Evolutionary conservation across 2,888 invertebrate genomes (phyloP), one percentile per base, ranked within the genome.

Genomic region (Eretmocerus hayati): DNA sequence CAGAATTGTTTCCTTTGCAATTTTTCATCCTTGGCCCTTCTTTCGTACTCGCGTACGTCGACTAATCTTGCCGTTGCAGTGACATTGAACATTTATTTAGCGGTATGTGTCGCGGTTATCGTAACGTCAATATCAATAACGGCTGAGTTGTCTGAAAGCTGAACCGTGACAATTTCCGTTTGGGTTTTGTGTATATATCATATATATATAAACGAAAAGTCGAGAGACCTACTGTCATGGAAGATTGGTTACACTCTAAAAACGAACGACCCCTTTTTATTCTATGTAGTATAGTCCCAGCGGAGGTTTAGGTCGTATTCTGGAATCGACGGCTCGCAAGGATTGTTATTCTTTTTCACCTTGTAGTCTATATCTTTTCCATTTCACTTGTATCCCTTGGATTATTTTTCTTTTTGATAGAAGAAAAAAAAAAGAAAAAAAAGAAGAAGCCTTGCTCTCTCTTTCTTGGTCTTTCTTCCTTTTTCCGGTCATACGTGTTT

Each of bases 191-290:
- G 42, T 35, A 23, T 39, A 4, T 23, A 11, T 43, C n/a, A 13
- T 8, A 13, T 39, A 16, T 26, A 21, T 41, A 38, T 37, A 35
- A 32, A 42, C 42, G 36, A 37, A 52, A 43, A 52, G 49, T 44
- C 47, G 52, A 26, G 26, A 26, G 47, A 49, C 50, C 53, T 50
- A n/a, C 42, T 45, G 39, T 48, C 40, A 47, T 55, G 55, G 55
- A 56, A 56, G 52, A 56, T 49, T 52, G 52, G 49, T 23, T 52
- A 52, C 55, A 55, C 51, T 55, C 47, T 53, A 54, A 54, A 56
- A 55, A 53, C 42, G 51, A 54, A 53, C 50, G 46, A 46, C 44
- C 51, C 53, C 45, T 20, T 46, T 53, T 44, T 20, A 9, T 30
- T 26, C 26, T 44, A 13, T n/a, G n/a, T n/a, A n/a, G n/a, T n/a